These are phyloP conservation scores for Nephila pilipes DNA, from an alignment of 1,140 invertebrate species.

Conservation along the genomic window DNA sequence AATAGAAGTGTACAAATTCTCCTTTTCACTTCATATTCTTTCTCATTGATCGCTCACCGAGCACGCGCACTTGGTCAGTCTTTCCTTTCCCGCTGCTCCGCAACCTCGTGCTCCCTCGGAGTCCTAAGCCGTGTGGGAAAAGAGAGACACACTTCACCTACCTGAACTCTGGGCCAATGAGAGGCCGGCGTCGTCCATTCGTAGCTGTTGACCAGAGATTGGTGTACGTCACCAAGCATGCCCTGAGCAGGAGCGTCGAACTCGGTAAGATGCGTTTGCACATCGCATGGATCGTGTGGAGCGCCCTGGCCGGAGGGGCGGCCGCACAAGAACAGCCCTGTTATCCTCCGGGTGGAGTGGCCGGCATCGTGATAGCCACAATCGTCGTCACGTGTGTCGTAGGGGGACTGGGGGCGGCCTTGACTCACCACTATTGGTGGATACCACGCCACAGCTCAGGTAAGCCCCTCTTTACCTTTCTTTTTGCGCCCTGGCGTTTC, in stretches of 20 bases:
- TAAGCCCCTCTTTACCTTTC: neutral
- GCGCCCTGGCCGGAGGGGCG: neutral
- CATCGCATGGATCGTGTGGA: neutral
- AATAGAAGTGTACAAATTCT: neutral
- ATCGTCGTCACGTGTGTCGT: conserved; percentile 83
- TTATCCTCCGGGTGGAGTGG: conserved; percentile 83
- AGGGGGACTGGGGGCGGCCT: conserved; percentile 79
- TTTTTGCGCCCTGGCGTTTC: too few species aligned
- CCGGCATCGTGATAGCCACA: conserved; percentile 84
- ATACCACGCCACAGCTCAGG: conserved; percentile 21
- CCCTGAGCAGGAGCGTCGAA: neutral
- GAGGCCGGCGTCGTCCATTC: neutral
- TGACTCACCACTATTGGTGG: conserved; percentile 72
- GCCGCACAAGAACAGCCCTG: neutral
- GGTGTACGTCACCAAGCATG: neutral
- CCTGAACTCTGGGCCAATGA: conserved; percentile 44
- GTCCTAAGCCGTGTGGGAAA: neutral
- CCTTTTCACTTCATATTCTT: neutral
- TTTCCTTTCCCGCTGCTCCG: neutral
- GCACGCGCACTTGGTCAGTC: neutral
- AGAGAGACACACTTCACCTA: neutral
- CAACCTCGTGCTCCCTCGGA: neutral
- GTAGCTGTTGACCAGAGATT: neutral
- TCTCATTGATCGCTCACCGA: neutral
- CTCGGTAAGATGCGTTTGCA: neutral